Conservation (phyloP, 2,113 vertebrate species). For the Crypturellus undulatus region DNA sequence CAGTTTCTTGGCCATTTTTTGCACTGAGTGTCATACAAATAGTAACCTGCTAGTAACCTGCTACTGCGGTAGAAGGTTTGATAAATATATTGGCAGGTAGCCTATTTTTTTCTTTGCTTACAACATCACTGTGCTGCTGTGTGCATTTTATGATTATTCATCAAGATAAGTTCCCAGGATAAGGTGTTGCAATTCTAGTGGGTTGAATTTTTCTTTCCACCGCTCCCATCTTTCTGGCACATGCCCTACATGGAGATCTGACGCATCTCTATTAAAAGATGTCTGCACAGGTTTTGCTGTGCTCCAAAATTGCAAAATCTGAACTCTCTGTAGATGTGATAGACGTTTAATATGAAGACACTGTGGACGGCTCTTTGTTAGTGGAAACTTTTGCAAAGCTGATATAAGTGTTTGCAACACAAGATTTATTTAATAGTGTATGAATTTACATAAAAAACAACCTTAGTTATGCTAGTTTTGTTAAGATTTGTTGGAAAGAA, state of each 20-base stretch:
- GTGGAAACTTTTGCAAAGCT: slow-evolving; percentile 14
- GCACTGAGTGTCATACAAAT: not conserved
- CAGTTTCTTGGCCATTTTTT: not conserved
- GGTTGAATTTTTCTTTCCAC: not conserved
- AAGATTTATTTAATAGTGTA: not conserved
- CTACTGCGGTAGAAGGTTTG: not conserved
- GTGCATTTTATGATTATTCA: not conserved
- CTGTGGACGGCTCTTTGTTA: not conserved
- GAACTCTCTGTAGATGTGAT: accelerated
- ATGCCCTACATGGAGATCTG: not conserved
- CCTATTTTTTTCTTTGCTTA: not conserved
- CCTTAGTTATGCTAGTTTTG: not conserved
- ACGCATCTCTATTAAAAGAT: slow-evolving; percentile 7
- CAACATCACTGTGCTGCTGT: not conserved
- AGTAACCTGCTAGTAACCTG: not conserved
- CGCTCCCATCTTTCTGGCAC: slow-evolving; percentile 7
- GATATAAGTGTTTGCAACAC: not conserved
- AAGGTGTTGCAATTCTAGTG: slow-evolving; percentile 32
- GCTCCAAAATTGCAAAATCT: slow-evolving; percentile 46
- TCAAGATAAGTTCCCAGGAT: not conserved
- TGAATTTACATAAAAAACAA: not conserved
- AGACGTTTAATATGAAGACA: not conserved
- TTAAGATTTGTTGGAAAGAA: not conserved
- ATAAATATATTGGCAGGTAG: not conserved
- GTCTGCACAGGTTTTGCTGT: slow-evolving; percentile 1